Evolutionary conservation across 1,140 invertebrate species (phyloP).

Genomic region (Nasonia vitripennis): DNA sequence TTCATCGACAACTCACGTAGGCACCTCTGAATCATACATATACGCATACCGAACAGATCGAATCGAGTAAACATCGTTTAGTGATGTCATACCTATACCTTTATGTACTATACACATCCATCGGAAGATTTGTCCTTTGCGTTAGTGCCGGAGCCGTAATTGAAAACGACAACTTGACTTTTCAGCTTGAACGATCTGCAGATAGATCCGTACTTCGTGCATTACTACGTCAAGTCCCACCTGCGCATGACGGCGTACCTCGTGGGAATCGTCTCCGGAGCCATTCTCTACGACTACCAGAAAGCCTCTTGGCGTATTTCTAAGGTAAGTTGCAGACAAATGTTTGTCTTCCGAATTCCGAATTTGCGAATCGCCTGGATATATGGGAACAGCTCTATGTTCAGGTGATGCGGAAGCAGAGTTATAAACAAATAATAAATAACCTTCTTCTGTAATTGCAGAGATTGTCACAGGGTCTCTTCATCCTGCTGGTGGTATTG

Average conservation of each 20-base stretch:
- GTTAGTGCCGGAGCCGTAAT: too few species aligned
- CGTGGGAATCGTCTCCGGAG: slow-evolving; percentile 63
- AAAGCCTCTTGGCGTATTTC: slow-evolving; percentile 60
- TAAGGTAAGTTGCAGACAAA: slow-evolving; percentile 56
- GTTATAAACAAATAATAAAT: not conserved
- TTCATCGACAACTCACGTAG: too few species aligned
- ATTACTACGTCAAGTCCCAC: slow-evolving; percentile 66
- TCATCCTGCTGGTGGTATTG: slow-evolving; percentile 39
- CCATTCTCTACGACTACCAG: slow-evolving; percentile 64
- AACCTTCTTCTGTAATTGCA: slow-evolving; percentile 24
- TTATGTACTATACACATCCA: too few species aligned
- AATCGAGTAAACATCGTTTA: too few species aligned
- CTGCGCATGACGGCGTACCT: slow-evolving; percentile 62
- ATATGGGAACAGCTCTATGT: too few species aligned
- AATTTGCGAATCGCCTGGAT: too few species aligned
- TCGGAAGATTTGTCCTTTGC: too few species aligned
- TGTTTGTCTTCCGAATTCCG: too few species aligned
- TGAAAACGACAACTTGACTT: not conserved
- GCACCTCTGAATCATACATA: not conserved
- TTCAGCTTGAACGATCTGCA: slow-evolving; percentile 57
- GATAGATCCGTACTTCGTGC: slow-evolving; percentile 59
- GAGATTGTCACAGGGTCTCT: slow-evolving; percentile 40
- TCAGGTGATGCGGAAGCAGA: too few species aligned
- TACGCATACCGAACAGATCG: too few species aligned
- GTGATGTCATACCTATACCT: too few species aligned